Percentiles rank a stretch among this genome's conserved stretches.
Evolutionary conservation across 2,888 invertebrate species (phyloP).

Genomic region (Zygaena filipendulae): DNA sequence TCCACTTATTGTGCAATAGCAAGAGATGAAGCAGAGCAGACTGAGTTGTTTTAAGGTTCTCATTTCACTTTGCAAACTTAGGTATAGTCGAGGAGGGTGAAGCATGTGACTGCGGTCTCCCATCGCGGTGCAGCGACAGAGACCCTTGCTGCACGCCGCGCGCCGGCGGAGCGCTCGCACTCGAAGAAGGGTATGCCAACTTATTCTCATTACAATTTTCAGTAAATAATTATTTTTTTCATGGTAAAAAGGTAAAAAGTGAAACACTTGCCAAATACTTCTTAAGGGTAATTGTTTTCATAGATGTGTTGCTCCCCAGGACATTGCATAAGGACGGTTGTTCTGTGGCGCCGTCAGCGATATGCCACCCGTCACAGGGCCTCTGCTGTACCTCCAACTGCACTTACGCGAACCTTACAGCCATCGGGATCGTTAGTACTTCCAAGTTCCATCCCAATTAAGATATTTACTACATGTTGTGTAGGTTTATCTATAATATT

Average conservation of each 20-base stretch:
- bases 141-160: slow-evolving; percentile 64
- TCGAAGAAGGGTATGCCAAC: slow-evolving; percentile 49
- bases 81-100: slow-evolving; percentile 75
- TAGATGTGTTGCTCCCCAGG: too few species aligned
- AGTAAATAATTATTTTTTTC: neutral
- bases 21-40: too few species aligned
- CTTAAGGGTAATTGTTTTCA: too few species aligned
- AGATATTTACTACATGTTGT: neutral
- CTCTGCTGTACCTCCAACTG: slow-evolving; percentile 56
- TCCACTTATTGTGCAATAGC: too few species aligned
- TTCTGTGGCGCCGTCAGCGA: slow-evolving; percentile 45
- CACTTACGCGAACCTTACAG: slow-evolving; percentile 35
- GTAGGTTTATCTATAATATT: neutral
- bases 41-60: too few species aligned
- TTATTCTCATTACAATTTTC: neutral
- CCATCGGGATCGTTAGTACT: slow-evolving; percentile 48
- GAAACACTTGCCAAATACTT: too few species aligned
- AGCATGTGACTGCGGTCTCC: slow-evolving; percentile 76
- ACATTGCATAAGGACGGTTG: slow-evolving; percentile 52
- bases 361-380: slow-evolving; percentile 66
- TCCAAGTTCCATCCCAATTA: neutral
- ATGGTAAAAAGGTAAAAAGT: neutral
- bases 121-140: slow-evolving; percentile 47
- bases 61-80: too few species aligned
- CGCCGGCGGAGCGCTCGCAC: slow-evolving; percentile 40